A percentile compares a stretch with the other conserved stretches of the same genome.
Evolutionary conservation across 2,797 vertebrate genomes (phyloP).

Genomic region (Eulemur albifrons): DNA sequence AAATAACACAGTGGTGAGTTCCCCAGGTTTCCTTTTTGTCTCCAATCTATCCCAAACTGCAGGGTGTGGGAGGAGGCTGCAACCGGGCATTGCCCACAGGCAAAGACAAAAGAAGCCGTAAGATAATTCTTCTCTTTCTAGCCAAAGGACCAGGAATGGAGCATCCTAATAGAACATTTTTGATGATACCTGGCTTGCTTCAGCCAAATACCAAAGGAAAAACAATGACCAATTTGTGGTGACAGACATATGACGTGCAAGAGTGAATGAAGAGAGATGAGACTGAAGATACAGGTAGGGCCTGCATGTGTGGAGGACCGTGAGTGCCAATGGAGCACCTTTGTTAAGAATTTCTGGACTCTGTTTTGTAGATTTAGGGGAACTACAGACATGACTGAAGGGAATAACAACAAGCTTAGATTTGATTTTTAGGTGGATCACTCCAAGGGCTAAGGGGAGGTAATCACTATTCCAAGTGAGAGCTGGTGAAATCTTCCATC

Average conservation of each 20-base stretch:
- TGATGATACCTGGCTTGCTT: not conserved
- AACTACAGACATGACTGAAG: not conserved
- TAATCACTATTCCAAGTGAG: not conserved
- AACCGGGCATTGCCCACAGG: not conserved
- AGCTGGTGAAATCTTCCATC: not conserved
- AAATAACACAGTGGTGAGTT: fast-evolving
- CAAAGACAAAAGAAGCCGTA: not conserved
- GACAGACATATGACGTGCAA: not conserved
- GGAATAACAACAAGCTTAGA: not conserved
- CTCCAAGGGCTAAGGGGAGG: not conserved
- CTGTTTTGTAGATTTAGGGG: not conserved
- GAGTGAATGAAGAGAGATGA: not conserved
- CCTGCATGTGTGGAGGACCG: not conserved
- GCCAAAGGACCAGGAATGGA: not conserved
- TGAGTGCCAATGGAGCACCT: not conserved
- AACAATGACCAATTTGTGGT: not conserved
- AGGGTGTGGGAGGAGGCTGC: not conserved
- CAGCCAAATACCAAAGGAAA: not conserved
- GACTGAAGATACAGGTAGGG: not conserved
- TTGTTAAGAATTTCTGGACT: not conserved
- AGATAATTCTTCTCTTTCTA: not conserved
- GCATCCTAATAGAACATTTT: not conserved
- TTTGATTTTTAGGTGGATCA: not conserved
- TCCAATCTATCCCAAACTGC: not conserved
- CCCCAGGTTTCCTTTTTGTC: not conserved